Evolutionary conservation across 1,140 invertebrate species (phyloP).

Genomic region (Cotesia typhae): DNA sequence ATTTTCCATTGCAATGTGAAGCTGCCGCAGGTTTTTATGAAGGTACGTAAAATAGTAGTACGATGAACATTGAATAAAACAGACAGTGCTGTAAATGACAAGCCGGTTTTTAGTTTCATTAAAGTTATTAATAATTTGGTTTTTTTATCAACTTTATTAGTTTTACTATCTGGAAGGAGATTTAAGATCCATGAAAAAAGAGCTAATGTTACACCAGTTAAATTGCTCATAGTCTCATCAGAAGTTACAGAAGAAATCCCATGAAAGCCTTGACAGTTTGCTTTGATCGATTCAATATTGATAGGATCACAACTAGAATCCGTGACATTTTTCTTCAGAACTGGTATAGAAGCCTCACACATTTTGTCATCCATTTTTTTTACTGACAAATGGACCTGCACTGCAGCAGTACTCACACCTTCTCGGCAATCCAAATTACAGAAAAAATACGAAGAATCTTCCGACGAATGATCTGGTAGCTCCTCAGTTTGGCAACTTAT

Average conservation of each 20-base stretch:
- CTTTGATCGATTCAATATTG: conserved; percentile 2
- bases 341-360: conserved; percentile 12
- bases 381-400: conserved; percentile 34
- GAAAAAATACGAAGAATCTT: conserved; percentile 27
- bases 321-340: not conserved
- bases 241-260: not conserved
- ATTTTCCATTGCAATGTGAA: conserved; percentile 18
- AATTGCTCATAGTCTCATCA: not conserved
- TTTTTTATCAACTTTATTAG: conserved; percentile 24
- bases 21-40: conserved; percentile 22
- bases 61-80: conserved; percentile 36
- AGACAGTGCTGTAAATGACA: conserved; percentile 25
- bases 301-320: conserved; percentile 37
- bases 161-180: conserved; percentile 14
- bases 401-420: conserved; percentile 31
- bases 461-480: not conserved
- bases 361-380: conserved; percentile 20
- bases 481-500: conserved; percentile 35
- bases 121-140: conserved; percentile 32
- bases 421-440: conserved; percentile 17
- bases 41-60: conserved; percentile 36
- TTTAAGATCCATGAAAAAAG: conserved; percentile 20
- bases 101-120: conserved; percentile 38
- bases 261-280: conserved; percentile 13
- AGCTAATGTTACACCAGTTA: not conserved